Conservation (phyloP, 2,113 vertebrate genomes). For the Rhea americana region DNA sequence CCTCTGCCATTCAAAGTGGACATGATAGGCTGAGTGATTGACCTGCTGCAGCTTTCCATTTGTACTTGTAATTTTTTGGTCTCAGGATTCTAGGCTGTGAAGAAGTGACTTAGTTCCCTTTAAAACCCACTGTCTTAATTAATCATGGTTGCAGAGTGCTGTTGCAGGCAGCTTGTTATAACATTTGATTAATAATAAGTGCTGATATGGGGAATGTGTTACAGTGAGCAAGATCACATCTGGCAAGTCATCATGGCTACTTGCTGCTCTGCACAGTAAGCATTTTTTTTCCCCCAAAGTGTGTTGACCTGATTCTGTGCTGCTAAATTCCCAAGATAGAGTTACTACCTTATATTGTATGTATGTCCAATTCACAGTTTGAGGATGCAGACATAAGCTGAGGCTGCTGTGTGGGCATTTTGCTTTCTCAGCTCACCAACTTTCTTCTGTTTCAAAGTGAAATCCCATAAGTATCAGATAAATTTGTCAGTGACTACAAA, state of each 20-base stretch:
- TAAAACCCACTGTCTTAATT: slow-evolving; percentile 31
- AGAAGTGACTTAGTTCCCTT: not conserved
- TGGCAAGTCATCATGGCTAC: slow-evolving; percentile 25
- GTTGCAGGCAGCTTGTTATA: slow-evolving; percentile 53
- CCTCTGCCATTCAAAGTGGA: not conserved
- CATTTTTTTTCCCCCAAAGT: not conserved
- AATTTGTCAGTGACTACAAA: not conserved
- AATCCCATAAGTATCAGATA: not conserved
- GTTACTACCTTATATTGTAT: not conserved
- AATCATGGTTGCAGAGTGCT: slow-evolving; percentile 50
- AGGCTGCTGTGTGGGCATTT: not conserved
- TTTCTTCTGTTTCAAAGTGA: not conserved
- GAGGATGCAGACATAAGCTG: not conserved
- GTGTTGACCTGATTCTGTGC: not conserved
- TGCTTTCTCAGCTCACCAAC: not conserved
- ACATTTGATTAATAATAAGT: slow-evolving; percentile 51
- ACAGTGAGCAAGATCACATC: slow-evolving; percentile 25
- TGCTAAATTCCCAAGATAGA: not conserved
- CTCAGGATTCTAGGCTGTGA: not conserved
- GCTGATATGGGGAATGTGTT: slow-evolving; percentile 35
- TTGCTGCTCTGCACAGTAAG: not conserved
- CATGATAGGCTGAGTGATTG: not conserved
- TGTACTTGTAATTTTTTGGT: not conserved
- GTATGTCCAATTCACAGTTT: not conserved
- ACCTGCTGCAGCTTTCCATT: not conserved